Percentiles rank a stretch among this genome's conserved stretches.
Evolutionary conservation across 2,888 invertebrate species (phyloP).

Genomic region (Mesorhabditis belari): DNA sequence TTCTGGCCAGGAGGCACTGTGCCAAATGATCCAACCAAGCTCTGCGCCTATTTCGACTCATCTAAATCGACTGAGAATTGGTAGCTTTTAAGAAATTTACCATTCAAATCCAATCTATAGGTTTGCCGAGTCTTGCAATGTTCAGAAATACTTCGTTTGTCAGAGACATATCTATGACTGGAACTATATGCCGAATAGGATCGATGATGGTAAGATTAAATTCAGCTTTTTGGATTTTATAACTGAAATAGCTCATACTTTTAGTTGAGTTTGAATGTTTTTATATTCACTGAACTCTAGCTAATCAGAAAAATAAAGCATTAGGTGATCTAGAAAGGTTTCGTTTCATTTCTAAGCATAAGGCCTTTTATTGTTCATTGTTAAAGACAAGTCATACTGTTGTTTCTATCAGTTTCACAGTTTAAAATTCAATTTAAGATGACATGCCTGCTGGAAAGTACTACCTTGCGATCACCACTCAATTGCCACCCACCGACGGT

Average conservation of each 20-base stretch:
- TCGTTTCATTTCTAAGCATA: no score
- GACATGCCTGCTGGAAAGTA: slow-evolving; percentile 34
- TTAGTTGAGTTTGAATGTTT: no score
- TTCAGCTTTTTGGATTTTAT: neutral
- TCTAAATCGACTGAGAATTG: slow-evolving; percentile 4
- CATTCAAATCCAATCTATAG: neutral
- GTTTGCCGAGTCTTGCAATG: slow-evolving; percentile 22
- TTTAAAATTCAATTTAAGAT: slow-evolving; percentile 11
- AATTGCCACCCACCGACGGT: neutral
- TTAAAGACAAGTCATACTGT: no score
- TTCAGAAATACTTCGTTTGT: slow-evolving; percentile 22
- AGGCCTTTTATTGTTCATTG: no score
- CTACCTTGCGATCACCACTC: slow-evolving; percentile 20
- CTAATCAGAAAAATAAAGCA: no score
- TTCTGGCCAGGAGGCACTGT: slow-evolving; percentile 15
- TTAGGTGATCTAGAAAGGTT: no score
- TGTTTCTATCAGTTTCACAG: no score
- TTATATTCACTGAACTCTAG: no score
- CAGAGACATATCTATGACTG: slow-evolving; percentile 34
- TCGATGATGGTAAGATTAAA: slow-evolving; percentile 14
- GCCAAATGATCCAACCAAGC: slow-evolving; percentile 11
- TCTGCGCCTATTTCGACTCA: slow-evolving; percentile 22
- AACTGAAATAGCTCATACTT: no score
- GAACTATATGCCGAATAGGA: slow-evolving; percentile 15
- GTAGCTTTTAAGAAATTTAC: neutral